Conservation (phyloP, 2,888 invertebrate species). For the Polydrusus pterygomalis region DNA sequence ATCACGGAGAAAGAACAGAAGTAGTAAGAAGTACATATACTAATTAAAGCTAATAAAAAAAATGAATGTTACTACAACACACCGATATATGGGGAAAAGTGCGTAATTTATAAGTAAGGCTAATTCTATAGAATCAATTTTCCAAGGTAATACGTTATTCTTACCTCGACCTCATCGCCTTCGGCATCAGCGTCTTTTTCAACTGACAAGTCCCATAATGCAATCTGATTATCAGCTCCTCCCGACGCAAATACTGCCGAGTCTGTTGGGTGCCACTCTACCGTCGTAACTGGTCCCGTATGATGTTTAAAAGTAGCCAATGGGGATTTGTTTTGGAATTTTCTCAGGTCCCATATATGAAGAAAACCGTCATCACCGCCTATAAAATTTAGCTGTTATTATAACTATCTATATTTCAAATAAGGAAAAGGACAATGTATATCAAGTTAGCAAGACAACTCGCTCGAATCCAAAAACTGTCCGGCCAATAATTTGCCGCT, state of each 20-base stretch:
- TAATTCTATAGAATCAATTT: no score
- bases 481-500: no score
- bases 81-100: no score
- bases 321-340: conserved; percentile 85
- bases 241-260: conserved; percentile 94
- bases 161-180: conserved; percentile 72
- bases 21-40: no score
- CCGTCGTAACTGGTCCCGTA: conserved; percentile 92
- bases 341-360: conserved; percentile 96
- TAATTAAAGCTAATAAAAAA: no score
- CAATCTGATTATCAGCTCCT: conserved; percentile 96
- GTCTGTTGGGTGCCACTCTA: conserved; percentile 98
- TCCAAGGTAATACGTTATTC: not conserved
- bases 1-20: no score
- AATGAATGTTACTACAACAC: no score
- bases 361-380: conserved; percentile 98
- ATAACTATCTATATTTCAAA: no score
- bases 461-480: no score
- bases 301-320: conserved; percentile 98
- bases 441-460: no score
- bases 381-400: conserved; percentile 64
- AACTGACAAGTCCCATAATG: conserved; percentile 96
- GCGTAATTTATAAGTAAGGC: no score
- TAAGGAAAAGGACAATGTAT: no score
- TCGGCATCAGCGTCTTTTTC: conserved; percentile 83